Conservation (phyloP, 1,140 invertebrate genomes). For the Probaryconus sp. region DNA sequence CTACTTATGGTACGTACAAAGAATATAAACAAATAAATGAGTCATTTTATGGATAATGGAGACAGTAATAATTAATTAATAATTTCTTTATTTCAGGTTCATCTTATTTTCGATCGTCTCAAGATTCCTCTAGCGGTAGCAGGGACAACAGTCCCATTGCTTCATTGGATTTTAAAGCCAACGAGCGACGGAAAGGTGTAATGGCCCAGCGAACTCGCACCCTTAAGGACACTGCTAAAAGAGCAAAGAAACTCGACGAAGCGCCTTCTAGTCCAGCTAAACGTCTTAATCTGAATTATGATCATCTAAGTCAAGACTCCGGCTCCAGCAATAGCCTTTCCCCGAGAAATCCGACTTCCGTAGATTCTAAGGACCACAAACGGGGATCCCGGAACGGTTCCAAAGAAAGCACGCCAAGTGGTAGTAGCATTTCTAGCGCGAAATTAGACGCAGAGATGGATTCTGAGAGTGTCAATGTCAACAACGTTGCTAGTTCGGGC, state of each 20-base stretch:
- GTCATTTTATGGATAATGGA: no score
- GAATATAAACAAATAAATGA: no score
- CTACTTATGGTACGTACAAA: conserved; percentile 32
- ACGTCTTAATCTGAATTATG: conserved; percentile 67
- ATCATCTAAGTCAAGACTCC: conserved; percentile 74
- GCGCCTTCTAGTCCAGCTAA: conserved; percentile 61
- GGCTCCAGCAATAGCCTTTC: conserved; percentile 72
- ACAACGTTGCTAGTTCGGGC: conserved; percentile 71
- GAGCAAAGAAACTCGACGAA: conserved; percentile 65
- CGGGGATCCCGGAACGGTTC: conserved; percentile 68
- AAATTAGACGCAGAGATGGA: conserved; percentile 72
- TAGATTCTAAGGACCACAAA: conserved; percentile 69
- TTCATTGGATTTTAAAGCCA: conserved; percentile 56
- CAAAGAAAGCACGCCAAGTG: conserved; percentile 71
- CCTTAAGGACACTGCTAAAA: conserved; percentile 63
- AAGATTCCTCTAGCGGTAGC: conserved; percentile 74
- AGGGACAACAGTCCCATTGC: conserved; percentile 71
- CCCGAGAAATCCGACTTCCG: conserved; percentile 56
- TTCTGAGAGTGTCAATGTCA: conserved; percentile 66
- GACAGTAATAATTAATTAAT: no score
- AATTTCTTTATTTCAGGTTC: no score
- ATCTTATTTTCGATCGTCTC: conserved; percentile 70
- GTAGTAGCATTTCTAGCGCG: conserved; percentile 67
- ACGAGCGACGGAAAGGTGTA: conserved; percentile 67
- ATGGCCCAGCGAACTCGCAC: conserved; percentile 65